These are phyloP conservation scores for Drosophila prosaltans DNA, from an alignment of 1,140 invertebrate species.

Conservation along the genomic window DNA sequence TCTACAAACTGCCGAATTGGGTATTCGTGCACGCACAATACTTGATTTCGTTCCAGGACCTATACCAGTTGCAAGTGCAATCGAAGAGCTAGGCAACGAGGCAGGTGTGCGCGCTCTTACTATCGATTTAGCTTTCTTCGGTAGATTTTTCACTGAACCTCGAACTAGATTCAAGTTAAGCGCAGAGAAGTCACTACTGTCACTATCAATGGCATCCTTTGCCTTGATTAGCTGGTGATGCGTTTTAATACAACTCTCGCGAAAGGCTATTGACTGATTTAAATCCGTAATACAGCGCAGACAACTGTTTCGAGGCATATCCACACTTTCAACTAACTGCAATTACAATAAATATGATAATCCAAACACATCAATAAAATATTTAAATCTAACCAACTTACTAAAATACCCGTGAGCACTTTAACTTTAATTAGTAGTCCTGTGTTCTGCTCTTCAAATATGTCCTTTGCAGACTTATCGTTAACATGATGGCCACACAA, in stretches of 20 bases:
- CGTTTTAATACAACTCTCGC: conserved; percentile 37
- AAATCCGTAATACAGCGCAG: conserved; percentile 39
- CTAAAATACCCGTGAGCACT: conserved; percentile 39
- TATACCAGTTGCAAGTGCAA: background rate
- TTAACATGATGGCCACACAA: conserved; percentile 29
- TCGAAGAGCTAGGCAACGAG: background rate
- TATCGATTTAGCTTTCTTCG: background rate
- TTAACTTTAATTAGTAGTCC: conserved; percentile 29
- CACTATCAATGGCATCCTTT: background rate
- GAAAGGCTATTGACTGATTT: conserved; percentile 29
- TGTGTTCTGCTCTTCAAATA: conserved; percentile 36
- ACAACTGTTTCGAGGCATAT: conserved; percentile 49
- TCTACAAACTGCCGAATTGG: background rate
- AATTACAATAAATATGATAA: conserved; percentile 3
- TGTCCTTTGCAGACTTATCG: conserved; percentile 17
- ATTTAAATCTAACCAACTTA: background rate
- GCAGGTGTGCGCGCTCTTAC: background rate
- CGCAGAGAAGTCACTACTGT: background rate
- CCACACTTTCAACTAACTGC: conserved; percentile 33
- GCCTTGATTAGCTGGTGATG: conserved; percentile 14
- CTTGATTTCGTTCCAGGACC: background rate
- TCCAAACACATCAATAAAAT: background rate
- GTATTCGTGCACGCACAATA: conserved; percentile 11
- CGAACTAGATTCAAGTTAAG: background rate
- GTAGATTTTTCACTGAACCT: too few species aligned